phyloP scores from a whole-genome alignment of 53 echinoderm and acorn worm species.

The Patiria pectinifera region DNA sequence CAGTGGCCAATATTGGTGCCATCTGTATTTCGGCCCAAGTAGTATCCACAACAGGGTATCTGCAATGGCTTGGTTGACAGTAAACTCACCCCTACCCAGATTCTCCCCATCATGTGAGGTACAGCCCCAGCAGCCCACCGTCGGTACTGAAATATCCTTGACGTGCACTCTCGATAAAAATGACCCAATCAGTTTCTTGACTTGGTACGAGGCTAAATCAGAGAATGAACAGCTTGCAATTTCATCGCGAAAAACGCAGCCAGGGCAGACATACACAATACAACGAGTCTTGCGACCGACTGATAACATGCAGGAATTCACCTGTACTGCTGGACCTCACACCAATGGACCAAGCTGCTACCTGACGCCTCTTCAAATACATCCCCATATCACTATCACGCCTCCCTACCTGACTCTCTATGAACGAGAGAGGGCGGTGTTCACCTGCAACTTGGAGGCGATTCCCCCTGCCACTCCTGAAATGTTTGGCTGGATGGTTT shows the following conservation, averaged over 20 bases:
- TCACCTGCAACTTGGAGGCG: slow-evolving; percentile 17
- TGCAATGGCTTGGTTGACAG: neutral
- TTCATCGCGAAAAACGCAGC: neutral
- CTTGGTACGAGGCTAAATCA: neutral
- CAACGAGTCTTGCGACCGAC: neutral
- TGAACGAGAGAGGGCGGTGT: slow-evolving; percentile 14
- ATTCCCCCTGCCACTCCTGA: neutral
- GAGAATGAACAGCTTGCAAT: neutral
- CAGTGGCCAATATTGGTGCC: slow-evolving; percentile 6
- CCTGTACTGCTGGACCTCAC: slow-evolving; percentile 20
- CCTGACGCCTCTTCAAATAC: slow-evolving; percentile 9
- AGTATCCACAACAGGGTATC: neutral
- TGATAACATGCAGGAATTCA: slow-evolving; percentile 30
- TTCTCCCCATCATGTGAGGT: neutral
- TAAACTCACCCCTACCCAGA: neutral
- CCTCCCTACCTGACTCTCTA: neutral
- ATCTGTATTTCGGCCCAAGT: neutral
- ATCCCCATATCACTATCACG: neutral
- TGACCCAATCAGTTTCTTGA: neutral
- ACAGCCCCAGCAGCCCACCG: neutral
- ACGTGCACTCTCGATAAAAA: neutral
- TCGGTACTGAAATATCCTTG: neutral
- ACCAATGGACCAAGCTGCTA: neutral
- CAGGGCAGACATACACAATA: neutral
- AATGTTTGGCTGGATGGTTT: neutral